Base-by-base conservation (phyloP, 64 coral and sea anemone species). In the Montipora cactus region DNA sequence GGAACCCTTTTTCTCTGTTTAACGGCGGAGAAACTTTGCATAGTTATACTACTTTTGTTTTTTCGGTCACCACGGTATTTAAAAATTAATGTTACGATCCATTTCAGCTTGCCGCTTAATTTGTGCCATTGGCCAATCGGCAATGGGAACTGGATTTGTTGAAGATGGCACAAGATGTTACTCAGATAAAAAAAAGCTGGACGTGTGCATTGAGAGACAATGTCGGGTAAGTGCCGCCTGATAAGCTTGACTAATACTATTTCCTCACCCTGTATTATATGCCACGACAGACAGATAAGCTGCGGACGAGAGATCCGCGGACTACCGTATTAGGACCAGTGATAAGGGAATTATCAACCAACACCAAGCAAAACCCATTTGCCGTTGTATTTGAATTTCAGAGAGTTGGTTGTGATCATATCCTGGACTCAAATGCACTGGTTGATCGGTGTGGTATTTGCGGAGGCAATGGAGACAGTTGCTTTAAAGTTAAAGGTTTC, bases 151-250 rank as follows among this genome's bases (percentile, higher is more conserved):
- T 11, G 79, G 59, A 67, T 3, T 0, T 20, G 81, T 67, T 1
- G 11, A 84, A 84, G 81, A 84, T 18, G 81, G 81, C 44, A 84
- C 81, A 47, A 46, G 44, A 47, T 84, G 81, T 47, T 47, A 22
- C 1, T 8, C 3, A 9, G 16, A 20, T 49, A 12, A 2, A 48
- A 84, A 8, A 2, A 68, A 37, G 4, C 59, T 62, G 2, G 80
- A 84, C 47, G 44, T 68, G 16, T 84, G 81, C 44, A 47, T 84
- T 48, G 28, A 67, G 46, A 45, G 81, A 1, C 44, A 1, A 5
- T 84, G 81, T 68, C 81, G 61, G 18, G 81, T 84, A 28, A n/a
- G 81, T 84, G 22, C 23, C 3, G 4, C 2, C 37, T 37, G 37
- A 37, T 37, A 37, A 37, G 37, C 37, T 37, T 37, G 37, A 37